Conservation (phyloP, 2,113 vertebrate species). For the Sylvia atricapilla region DNA sequence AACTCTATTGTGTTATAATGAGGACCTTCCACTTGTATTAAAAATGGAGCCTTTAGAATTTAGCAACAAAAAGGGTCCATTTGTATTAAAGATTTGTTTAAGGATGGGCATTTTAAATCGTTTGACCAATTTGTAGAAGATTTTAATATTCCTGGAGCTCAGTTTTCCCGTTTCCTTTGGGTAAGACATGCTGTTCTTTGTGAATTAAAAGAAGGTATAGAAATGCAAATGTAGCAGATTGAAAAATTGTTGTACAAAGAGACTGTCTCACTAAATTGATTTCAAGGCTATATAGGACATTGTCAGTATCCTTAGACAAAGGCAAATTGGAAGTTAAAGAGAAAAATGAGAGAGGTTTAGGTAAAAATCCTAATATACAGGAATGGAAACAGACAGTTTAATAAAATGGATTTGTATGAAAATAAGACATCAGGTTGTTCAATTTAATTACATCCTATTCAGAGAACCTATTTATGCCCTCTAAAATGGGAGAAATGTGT, state of each 20-base stretch:
- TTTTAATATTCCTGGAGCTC: conserved; percentile 66
- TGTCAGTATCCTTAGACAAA: conserved; percentile 66
- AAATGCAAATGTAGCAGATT: conserved; percentile 75
- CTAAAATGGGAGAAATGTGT: background rate
- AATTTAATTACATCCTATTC: conserved; percentile 28
- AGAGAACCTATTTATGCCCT: conserved; percentile 18
- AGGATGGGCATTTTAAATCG: conserved; percentile 57
- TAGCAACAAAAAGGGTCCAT: conserved; percentile 61
- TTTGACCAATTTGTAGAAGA: conserved; percentile 59
- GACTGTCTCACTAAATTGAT: conserved; percentile 71
- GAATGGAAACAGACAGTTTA: conserved; percentile 31
- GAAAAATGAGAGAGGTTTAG: conserved; percentile 49
- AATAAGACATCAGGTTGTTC: conserved; percentile 45
- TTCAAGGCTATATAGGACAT: conserved; percentile 68
- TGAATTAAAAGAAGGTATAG: conserved; percentile 72
- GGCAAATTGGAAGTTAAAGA: conserved; percentile 60
- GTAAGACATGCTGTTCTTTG: conserved; percentile 58
- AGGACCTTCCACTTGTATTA: conserved; percentile 63
- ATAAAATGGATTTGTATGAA: conserved; percentile 57
- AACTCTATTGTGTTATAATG: conserved; percentile 68
- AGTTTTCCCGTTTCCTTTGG: conserved; percentile 36
- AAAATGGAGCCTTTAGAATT: conserved; percentile 62
- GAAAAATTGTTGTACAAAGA: conserved; percentile 69
- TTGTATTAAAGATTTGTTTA: conserved; percentile 68
- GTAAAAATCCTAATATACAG: conserved; percentile 55